Base-by-base conservation (phyloP, 2,797 vertebrate genomes). In the Sandelia bainsii region DNA sequence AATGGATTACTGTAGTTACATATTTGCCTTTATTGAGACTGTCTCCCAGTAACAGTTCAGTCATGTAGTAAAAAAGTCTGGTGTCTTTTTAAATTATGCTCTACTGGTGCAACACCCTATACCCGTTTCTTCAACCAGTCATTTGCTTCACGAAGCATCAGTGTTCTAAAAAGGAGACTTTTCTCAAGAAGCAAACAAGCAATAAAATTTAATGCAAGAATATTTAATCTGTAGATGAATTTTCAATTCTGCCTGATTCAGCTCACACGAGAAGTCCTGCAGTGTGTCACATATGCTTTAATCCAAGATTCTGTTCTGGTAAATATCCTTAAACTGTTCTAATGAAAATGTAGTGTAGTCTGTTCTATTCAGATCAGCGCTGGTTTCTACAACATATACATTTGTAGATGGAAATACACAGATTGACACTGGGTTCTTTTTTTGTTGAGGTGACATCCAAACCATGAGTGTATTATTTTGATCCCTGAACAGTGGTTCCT, bases 401-500 rank as follows among this genome's bases (percentile, higher is more conserved):
- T 34, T 44, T 62, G 52, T 65, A n/a, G 66, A 60, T 39, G 62
- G 45, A 23, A 72, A 65, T 62, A 56, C 72, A 62, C 56, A n/a
- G 19, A 63, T n/a, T 48, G 13, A 72, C 9, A 32, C 1, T 19
- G 12, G 19, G 16, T 56, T 56, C 2, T 34, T n/a, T 13, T 39
- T 29, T 12, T 3, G 19, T 62, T 45, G 64, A 53, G 23, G 70
- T 76, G 63, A 72, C 46, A 62, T 80, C 48, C 49, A 73, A 81
- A 72, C 23, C 81, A 80, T 75, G 62, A 45, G 42, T 77, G 67
- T 83, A 60, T 65, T 9, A 50, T 79, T 79, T 83, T 82, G 62
- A 76, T 56, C 80, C 73, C 77, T 81, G 49, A 76, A 76, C 63
- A 83, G 73, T 75, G 69, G 61, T 77, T 79, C 88, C 62, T 91